Evolutionary conservation across 1,140 invertebrate genomes (phyloP), one percentile per base, ranked within the genome.

Genomic region (Drosophila lowei): DNA sequence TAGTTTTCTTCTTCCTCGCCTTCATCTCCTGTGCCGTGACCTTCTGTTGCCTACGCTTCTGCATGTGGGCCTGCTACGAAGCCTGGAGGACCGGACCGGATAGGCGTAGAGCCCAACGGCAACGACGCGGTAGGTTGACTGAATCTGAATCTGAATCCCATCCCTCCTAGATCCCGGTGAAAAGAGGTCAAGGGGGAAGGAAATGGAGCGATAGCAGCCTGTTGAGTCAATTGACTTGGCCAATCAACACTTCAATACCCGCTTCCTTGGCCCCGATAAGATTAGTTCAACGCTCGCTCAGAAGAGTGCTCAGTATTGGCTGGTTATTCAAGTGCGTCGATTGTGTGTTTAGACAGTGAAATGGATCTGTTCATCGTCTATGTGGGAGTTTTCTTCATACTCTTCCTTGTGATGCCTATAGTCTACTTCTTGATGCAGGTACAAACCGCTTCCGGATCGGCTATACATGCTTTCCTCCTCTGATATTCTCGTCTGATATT

Each of bases 1-100:
- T 90, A 38, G 74, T 77, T 21, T 79, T 76, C 23, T 70, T 89
- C 23, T 78, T 90, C 46, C 59, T 90, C 38, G 59, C 88, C n/a
- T 77, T 90, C n/a, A 18, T 90, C 2, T 66, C 68, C 25, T 90
- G 71, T 47, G 71, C 64, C 6, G 34, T 90, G 3, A 63, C 79
- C 25, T 79, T 74, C 41, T 90, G 85, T 50, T 83, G 78, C 57
- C 54, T 90, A 48, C 66, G 89, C 18, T 73, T 81, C 41, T 64
- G 56, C 7, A 44, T 83, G 9, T 89, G 84, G 80, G 16, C 63
- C 0, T 90, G 85, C 52, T 79, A 68, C 47, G 80, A 79, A 52
- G 46, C 72, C 23, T 74, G 81, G 47, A 18, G 28, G 15, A 16
- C 58, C 21, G 42, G 57, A 41, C 44, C 47, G 28, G 53, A 50